Conservation (phyloP, 2,113 vertebrate species). For the Caretta caretta region DNA sequence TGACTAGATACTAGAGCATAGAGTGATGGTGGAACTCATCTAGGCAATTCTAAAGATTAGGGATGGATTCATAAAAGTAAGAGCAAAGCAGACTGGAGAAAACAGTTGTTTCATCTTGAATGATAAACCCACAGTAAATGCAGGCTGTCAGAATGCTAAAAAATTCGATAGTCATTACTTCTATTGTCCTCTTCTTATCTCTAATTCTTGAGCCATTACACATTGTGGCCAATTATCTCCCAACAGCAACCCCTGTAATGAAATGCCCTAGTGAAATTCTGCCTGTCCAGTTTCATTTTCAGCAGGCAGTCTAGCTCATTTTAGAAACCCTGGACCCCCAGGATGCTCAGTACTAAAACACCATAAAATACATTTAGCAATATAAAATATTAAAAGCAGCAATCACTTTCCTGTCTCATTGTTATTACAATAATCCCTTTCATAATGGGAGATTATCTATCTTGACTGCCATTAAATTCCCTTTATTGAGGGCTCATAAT, state of each 20-base stretch:
- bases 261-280: accelerated
- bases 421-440: background rate
- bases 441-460: background rate
- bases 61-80: accelerated
- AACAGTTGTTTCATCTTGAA: background rate
- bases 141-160: background rate
- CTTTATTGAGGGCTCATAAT: background rate
- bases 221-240: accelerated
- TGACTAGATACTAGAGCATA: conserved; percentile 28
- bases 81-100: background rate
- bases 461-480: background rate
- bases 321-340: background rate
- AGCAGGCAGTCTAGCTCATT: accelerated
- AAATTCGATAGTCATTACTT: background rate
- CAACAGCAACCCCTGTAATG: background rate
- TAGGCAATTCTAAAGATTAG: accelerated
- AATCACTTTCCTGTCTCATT: background rate
- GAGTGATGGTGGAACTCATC: background rate
- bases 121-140: background rate
- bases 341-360: background rate
- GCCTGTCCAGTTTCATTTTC: background rate
- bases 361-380: background rate
- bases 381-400: accelerated
- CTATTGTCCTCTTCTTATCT: background rate
- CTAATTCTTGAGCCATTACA: background rate